Evolutionary conservation across 2,113 vertebrate species (phyloP).

Genomic region (Hiodon tergisus): DNA sequence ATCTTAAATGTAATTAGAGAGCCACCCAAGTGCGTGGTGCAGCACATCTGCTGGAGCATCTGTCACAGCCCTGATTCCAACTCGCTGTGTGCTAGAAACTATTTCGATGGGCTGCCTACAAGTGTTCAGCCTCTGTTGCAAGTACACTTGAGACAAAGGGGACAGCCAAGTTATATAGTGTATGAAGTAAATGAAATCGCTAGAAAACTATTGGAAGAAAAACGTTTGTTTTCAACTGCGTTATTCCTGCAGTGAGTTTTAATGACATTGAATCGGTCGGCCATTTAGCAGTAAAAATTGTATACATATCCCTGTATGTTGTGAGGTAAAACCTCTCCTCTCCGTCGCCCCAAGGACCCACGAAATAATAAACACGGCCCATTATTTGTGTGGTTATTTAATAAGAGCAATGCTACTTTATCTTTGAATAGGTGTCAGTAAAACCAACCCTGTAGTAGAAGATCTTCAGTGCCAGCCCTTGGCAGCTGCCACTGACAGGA

Average conservation of each 20-base stretch:
- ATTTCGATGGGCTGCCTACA: constrained; percentile 38
- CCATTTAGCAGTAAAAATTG: too few species aligned
- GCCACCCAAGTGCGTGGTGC: constrained; percentile 36
- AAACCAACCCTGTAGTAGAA: not conserved
- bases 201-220: too few species aligned
- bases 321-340: too few species aligned
- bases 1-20: constrained; percentile 48
- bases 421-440: not conserved
- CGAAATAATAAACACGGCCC: too few species aligned
- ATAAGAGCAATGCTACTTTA: not conserved
- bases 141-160: constrained; percentile 30
- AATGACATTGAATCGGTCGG: too few species aligned
- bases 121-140: constrained; percentile 38
- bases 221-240: too few species aligned
- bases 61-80: constrained; percentile 31
- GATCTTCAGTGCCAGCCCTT: constrained; percentile 3
- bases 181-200: not conserved
- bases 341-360: too few species aligned
- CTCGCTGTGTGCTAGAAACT: constrained; percentile 23
- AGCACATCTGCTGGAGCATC: constrained; percentile 47
- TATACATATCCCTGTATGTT: too few species aligned
- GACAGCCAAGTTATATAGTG: constrained; percentile 19
- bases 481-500: constrained; percentile 25
- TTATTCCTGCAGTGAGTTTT: too few species aligned
- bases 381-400: not conserved